Percentiles rank a stretch among this genome's conserved stretches.
Conservation (phyloP, 2,888 invertebrate genomes). For the Epistrophe eligans region DNA sequence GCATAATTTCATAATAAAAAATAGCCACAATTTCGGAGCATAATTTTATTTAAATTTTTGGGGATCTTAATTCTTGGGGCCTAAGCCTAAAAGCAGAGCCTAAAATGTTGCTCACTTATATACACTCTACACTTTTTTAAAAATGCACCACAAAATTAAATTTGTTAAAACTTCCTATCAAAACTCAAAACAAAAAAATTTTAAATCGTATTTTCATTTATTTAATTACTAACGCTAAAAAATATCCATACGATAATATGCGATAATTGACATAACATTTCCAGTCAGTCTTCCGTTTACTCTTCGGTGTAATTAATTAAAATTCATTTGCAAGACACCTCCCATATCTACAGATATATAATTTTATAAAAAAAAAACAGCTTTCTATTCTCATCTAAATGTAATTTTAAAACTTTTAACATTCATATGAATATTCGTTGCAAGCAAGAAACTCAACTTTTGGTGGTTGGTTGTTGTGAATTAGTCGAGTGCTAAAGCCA, state of each 20-base stretch:
- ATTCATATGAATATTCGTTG: constrained; percentile 50
- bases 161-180: too few species aligned
- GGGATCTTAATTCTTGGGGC: too few species aligned
- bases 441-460: constrained; percentile 31
- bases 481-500: constrained; percentile 52
- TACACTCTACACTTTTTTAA: too few species aligned
- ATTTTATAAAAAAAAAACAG: constrained; percentile 3
- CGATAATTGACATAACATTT: constrained; percentile 17
- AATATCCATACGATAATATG: background rate
- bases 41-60: too few species aligned
- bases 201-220: too few species aligned
- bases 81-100: too few species aligned
- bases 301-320: constrained; percentile 56
- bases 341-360: constrained; percentile 1
- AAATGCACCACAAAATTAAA: too few species aligned
- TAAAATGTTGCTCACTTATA: too few species aligned
- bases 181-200: too few species aligned
- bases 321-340: constrained; percentile 57
- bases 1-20: too few species aligned
- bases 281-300: background rate
- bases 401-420: constrained; percentile 50
- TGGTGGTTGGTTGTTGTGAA: constrained; percentile 46
- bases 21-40: too few species aligned
- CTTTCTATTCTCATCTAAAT: constrained; percentile 24
- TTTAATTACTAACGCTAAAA: too few species aligned